Conservation (phyloP, 2,797 vertebrate species). For the Acrocephalus scirpaceus region DNA sequence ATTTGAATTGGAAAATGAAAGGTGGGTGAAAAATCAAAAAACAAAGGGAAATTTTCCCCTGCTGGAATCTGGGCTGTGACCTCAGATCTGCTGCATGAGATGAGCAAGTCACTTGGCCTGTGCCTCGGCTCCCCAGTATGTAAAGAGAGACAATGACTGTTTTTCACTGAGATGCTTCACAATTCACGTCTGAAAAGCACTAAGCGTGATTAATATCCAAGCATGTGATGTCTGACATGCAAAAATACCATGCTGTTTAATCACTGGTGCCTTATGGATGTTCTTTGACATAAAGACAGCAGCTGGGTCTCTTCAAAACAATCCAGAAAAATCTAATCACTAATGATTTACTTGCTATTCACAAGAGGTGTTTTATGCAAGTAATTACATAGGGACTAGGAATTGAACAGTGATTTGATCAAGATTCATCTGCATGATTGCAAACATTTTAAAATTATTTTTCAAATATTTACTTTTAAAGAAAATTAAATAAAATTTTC, state of each 20-base stretch:
- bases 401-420: conserved; percentile 33
- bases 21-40: not conserved
- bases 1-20: not conserved
- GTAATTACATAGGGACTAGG: conserved; percentile 38
- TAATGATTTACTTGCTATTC: conserved; percentile 61
- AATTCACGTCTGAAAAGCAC: conserved; percentile 35
- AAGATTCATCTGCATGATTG: conserved; percentile 57
- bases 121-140: not conserved
- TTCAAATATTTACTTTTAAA: conserved; percentile 60
- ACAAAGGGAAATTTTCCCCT: not conserved
- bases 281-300: conserved; percentile 62
- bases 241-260: conserved; percentile 55
- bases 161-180: not conserved
- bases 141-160: not conserved
- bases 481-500: conserved; percentile 41
- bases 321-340: conserved; percentile 48
- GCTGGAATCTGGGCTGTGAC: not conserved
- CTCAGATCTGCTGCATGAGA: not conserved
- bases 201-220: conserved; percentile 13
- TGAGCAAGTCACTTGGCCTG: not conserved
- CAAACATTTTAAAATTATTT: conserved; percentile 52
- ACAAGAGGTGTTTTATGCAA: conserved; percentile 38
- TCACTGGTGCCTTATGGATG: conserved; percentile 40
- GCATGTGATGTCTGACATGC: conserved; percentile 12
- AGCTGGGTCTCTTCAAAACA: conserved; percentile 67